Conservation (phyloP, 2,888 invertebrate species). For the Erebia palarica region DNA sequence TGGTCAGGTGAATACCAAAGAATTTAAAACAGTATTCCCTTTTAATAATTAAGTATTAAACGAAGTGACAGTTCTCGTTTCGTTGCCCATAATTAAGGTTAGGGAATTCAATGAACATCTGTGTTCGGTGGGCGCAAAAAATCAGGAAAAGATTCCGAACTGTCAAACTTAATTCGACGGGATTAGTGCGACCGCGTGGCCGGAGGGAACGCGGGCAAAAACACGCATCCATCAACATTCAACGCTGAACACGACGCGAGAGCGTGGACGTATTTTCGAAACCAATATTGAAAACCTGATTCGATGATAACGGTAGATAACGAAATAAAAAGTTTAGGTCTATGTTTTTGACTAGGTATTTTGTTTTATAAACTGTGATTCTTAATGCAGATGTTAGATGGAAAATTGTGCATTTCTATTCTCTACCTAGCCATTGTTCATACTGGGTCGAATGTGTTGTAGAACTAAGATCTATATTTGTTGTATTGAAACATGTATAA, state of each 20-base stretch:
- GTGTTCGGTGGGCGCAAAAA: constrained; percentile 64
- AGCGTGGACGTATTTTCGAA: constrained; percentile 55
- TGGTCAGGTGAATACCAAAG: neutral
- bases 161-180: constrained; percentile 75
- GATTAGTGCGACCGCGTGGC: constrained; percentile 54
- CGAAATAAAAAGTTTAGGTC: neutral
- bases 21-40: neutral
- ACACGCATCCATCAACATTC: constrained; percentile 67
- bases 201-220: constrained; percentile 71
- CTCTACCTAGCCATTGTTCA: no score
- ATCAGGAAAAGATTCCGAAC: constrained; percentile 71
- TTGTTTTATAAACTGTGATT: no score
- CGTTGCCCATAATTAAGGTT: constrained; percentile 73
- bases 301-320: neutral
- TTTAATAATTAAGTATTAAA: constrained; percentile 31
- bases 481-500: no score
- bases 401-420: no score
- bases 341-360: neutral
- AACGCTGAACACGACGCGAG: constrained; percentile 45
- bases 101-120: constrained; percentile 70
- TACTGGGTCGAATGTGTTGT: no score
- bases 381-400: no score
- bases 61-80: constrained; percentile 58
- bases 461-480: no score
- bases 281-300: constrained; percentile 15